Base-by-base conservation (phyloP, 2,888 invertebrate genomes). In the Dynastes tityus region DNA sequence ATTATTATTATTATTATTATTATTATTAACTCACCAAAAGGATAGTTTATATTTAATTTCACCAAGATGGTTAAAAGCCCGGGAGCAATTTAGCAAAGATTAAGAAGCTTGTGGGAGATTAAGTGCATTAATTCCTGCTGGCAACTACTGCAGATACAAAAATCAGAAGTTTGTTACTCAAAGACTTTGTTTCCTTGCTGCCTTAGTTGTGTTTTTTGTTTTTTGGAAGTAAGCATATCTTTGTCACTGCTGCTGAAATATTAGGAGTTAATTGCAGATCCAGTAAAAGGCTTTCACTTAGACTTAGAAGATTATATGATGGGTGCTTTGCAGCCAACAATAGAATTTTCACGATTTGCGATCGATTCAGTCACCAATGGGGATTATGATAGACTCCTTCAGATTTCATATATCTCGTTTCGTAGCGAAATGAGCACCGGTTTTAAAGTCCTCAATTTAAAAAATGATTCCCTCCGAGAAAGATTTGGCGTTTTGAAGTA, bases 291-390 rank as follows among this genome's bases (percentile, higher is more conserved):
- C 0, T 96, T 98, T 85, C 97, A 97, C 85, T 89, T 98, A 83
- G 97, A 98, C 83, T 90, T 98, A 40, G 98, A 98, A 88, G 98
- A 98, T 86, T 98, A 96, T 85, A 90, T 98, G 27, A 92, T 94
- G 88, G 98, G 98, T 0, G 88, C 97, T 9, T 89, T 98, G n/a
- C 92, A 94, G 85, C 89, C 98, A 83, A 95, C 96, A 49, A 93
- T 95, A 16, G 98, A 98, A 90, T 87, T 98, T 91, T 91, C 95
- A 0, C 92, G 96, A 13, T 92, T 95, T 84, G 95, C 96, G 0
- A 94, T 95, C n/a, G 96, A 96, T 87, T 92, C 95, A 0, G 96
- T 96, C 0, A 96, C 95, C 0, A 92, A 94, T 82, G 97, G 97
- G 0, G 95, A 97, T 87, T 97, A 95, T 85, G 90, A 91, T 68